Percentiles rank a stretch among this genome's conserved stretches.
Evolutionary conservation across 2,113 vertebrate genomes (phyloP).

Genomic region (Macaca fascicularis): T2T-MFA8v1.1 NC_088380.1:39451001-39451500

Average conservation of each 20-base stretch:
- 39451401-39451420: neutral
- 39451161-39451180: neutral
- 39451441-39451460: neutral
- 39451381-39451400: neutral
- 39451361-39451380: neutral
- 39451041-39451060: constrained; percentile 26
- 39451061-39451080: neutral
- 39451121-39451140: neutral
- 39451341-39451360: neutral
- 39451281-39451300: neutral
- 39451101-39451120: neutral
- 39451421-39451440: neutral
- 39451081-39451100: neutral
- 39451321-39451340: neutral
- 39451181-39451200: neutral
- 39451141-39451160: neutral
- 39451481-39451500: neutral
- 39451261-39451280: neutral
- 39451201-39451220: neutral
- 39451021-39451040: constrained; percentile 44
- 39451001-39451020: constrained; percentile 20
- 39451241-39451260: neutral
- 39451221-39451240: neutral
- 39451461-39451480: neutral
- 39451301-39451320: neutral